Conservation (phyloP, 1,140 invertebrate genomes). For the Leptopilina clavipes region DNA sequence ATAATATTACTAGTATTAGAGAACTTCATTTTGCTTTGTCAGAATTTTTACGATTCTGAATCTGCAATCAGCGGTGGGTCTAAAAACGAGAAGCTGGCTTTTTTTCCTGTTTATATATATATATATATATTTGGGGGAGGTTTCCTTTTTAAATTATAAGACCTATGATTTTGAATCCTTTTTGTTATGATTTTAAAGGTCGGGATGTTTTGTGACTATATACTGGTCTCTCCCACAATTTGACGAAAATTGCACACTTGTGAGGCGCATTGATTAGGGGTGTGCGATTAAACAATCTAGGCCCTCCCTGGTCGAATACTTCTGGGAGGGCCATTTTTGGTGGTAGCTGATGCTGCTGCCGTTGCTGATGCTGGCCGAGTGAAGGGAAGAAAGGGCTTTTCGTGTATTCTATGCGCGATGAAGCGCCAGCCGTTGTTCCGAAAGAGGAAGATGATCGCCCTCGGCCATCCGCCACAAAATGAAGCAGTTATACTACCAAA, state of each 20-base stretch:
- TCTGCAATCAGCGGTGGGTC: background rate
- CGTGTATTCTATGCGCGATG: constrained; percentile 53
- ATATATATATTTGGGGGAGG: too few relatives aligned
- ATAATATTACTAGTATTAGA: too few relatives aligned
- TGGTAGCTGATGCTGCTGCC: constrained; percentile 46
- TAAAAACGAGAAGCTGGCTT: constrained; percentile 10
- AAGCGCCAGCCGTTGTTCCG: constrained; percentile 51
- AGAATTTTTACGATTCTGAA: too few relatives aligned
- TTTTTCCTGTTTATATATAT: background rate
- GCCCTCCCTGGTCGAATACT: constrained; percentile 68
- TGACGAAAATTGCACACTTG: constrained; percentile 69
- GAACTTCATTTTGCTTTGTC: too few relatives aligned
- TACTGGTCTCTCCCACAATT: constrained; percentile 62
- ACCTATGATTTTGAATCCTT: constrained; percentile 55
- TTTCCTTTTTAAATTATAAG: constrained; percentile 61
- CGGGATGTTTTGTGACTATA: constrained; percentile 57
- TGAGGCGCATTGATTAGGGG: constrained; percentile 67
- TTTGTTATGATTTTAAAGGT: constrained; percentile 43
- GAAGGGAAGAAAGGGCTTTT: constrained; percentile 33
- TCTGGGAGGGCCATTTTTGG: constrained; percentile 65
- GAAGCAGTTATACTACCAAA: constrained; percentile 73
- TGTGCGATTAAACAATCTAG: constrained; percentile 71
- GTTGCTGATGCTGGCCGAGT: background rate
- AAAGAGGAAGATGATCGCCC: constrained; percentile 68
- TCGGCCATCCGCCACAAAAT: constrained; percentile 67